These are phyloP conservation scores for Eilema caniola DNA, from an alignment of 2,888 invertebrate genomes.

Conservation along the genomic window DNA sequence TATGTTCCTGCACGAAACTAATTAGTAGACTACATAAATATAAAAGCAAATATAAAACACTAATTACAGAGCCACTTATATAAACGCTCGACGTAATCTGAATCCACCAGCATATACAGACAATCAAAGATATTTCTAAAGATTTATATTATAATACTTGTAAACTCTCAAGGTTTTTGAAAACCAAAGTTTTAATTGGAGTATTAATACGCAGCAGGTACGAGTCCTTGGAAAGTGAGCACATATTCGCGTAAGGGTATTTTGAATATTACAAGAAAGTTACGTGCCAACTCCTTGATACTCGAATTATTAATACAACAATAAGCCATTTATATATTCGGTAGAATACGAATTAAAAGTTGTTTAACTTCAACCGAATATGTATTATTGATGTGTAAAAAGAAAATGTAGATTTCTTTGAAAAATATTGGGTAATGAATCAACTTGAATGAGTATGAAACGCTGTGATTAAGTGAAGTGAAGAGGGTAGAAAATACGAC, in stretches of 20 bases:
- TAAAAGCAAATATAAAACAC: not conserved
- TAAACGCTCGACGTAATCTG: not conserved
- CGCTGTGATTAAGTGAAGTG: no score
- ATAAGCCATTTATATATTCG: not conserved
- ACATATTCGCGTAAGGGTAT: slow-evolving; percentile 35
- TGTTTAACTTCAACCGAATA: not conserved
- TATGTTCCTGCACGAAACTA: no score
- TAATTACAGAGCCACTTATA: not conserved
- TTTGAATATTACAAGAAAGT: slow-evolving; percentile 25
- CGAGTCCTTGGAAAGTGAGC: slow-evolving; percentile 37
- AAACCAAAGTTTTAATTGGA: slow-evolving; percentile 69
- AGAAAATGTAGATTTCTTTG: no score
- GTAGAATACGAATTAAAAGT: not conserved
- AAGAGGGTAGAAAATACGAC: no score
- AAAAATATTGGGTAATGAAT: no score
- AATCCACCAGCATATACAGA: not conserved
- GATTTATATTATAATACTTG: slow-evolving; percentile 18
- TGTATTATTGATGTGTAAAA: no score
- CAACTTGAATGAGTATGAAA: no score
- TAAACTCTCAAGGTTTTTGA: slow-evolving; percentile 44
- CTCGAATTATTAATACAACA: not conserved
- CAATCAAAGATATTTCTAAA: slow-evolving; percentile 12
- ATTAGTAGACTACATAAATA: no score
- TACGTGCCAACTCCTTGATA: not conserved
- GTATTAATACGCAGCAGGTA: slow-evolving; percentile 65